Conservation (phyloP, 2,888 invertebrate species). For the Ormyrus thymus region DNA sequence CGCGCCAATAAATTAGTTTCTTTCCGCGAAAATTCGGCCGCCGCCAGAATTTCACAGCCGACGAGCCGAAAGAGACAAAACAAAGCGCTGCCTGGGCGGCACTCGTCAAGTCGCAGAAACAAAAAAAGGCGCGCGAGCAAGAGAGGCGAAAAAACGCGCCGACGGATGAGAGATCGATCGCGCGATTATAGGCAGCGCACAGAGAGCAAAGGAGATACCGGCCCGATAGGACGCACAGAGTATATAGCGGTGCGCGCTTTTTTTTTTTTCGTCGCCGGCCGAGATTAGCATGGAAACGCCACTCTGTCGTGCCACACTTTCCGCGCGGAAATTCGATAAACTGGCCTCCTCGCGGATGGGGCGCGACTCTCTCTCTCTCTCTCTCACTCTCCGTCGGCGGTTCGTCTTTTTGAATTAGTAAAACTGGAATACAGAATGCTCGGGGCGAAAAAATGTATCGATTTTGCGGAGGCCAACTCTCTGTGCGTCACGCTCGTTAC, state of each 20-base stretch:
- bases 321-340: slow-evolving; percentile 3
- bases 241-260: neutral
- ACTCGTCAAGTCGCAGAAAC: neutral
- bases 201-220: neutral
- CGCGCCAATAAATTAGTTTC: no score
- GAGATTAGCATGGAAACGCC: slow-evolving; percentile 8
- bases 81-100: no score
- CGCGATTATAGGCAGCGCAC: neutral
- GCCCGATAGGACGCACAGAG: neutral
- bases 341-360: neutral
- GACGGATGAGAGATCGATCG: slow-evolving; percentile 34
- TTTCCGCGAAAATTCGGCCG: no score
- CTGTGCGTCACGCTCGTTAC: no score
- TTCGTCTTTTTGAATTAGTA: no score
- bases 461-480: no score
- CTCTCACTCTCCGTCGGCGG: no score
- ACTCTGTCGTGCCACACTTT: neutral
- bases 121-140: neutral
- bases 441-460: no score
- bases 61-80: no score
- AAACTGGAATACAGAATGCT: no score
- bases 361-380: no score
- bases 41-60: no score
- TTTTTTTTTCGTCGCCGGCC: neutral
- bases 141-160: neutral